These are phyloP conservation scores for Bombus pyrosoma DNA, from an alignment of 1,140 invertebrate species.

Conservation along the genomic window DNA sequence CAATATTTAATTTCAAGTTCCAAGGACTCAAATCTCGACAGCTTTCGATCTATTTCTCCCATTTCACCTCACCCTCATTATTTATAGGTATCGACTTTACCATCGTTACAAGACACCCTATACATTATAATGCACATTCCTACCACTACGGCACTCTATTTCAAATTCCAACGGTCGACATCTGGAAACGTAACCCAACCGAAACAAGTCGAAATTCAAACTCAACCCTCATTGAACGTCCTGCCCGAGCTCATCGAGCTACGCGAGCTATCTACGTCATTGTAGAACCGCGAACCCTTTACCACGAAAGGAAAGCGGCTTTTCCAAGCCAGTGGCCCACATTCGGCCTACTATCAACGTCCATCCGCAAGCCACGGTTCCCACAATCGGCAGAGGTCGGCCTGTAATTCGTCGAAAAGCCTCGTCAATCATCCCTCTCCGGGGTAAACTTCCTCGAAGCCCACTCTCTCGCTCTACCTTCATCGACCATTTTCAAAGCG, in stretches of 20 bases:
- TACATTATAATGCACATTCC: no score
- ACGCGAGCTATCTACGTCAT: neutral
- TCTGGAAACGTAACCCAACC: no score
- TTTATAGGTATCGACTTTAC: no score
- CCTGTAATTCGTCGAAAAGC: constrained; percentile 3
- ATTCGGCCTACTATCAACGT: neutral
- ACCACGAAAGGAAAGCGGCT: neutral
- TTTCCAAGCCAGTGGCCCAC: neutral
- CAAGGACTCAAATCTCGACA: no score
- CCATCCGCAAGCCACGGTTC: neutral
- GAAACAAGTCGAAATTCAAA: neutral
- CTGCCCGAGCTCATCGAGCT: neutral
- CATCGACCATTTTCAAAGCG: neutral
- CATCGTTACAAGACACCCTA: no score
- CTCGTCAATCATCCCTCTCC: constrained; percentile 29
- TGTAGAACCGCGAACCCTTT: neutral
- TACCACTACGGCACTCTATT: no score
- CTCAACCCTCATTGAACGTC: neutral
- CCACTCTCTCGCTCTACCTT: neutral
- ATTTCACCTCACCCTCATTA: no score
- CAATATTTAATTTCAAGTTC: no score
- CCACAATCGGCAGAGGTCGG: neutral
- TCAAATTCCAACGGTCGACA: no score
- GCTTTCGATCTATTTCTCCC: no score
- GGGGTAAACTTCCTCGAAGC: constrained; percentile 1